Evolutionary conservation across 2,113 vertebrate species (phyloP).

Genomic region (Ranitomeya imitator): DNA sequence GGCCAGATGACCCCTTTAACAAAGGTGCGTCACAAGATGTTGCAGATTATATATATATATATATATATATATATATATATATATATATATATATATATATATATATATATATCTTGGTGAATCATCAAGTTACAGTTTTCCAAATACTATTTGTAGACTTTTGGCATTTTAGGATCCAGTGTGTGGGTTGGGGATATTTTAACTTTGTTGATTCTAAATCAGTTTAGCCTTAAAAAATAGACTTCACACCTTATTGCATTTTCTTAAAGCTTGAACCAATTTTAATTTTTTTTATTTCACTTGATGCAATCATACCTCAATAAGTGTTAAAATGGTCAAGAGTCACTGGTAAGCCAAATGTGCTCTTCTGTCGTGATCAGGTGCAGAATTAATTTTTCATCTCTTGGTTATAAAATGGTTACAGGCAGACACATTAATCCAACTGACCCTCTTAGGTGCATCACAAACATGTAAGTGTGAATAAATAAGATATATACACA

Average conservation of each 20-base stretch:
- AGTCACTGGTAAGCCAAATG: neutral
- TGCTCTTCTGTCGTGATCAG: neutral
- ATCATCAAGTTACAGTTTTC: too few relatives aligned
- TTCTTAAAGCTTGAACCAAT: neutral
- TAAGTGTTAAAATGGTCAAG: neutral
- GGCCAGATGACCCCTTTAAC: too few relatives aligned
- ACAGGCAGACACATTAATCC: neutral
- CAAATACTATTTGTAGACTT: too few relatives aligned
- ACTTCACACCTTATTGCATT: neutral
- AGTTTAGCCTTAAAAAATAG: neutral
- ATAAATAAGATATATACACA: conserved; percentile 57
- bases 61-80: too few relatives aligned
- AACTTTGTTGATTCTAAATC: too few relatives aligned
- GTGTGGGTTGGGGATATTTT: too few relatives aligned
- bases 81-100: too few relatives aligned
- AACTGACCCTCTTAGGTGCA: conserved; percentile 17
- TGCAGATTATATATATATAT: too few relatives aligned
- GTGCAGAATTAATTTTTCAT: neutral
- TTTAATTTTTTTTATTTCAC: conserved; percentile 32
- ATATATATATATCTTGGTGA: too few relatives aligned
- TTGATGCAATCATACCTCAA: neutral
- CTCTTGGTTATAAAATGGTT: neutral
- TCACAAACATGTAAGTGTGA: conserved; percentile 46
- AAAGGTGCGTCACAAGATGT: too few relatives aligned
- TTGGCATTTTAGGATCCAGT: too few relatives aligned